These are phyloP conservation scores for Helicolenus hilgendorfi DNA, from an alignment of 2,797 vertebrate genomes.

Conservation along the genomic window DNA sequence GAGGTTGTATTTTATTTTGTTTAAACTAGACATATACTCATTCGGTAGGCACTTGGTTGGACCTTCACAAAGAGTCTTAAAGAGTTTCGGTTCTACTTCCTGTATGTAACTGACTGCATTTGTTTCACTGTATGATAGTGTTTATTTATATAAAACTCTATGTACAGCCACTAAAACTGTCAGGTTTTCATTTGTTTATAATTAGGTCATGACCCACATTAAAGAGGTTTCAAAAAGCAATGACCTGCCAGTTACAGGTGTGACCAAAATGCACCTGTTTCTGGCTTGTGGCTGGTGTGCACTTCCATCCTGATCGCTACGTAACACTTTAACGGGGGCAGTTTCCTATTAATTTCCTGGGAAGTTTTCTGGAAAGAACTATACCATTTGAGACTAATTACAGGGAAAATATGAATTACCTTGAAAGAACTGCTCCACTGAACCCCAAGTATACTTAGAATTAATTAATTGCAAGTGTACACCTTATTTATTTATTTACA, in stretches of 20 bases:
- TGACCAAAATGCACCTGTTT: neutral
- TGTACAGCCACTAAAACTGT: constrained; percentile 50
- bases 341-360: neutral
- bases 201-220: neutral
- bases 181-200: neutral
- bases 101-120: constrained; percentile 46
- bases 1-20: constrained; percentile 28
- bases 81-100: constrained; percentile 26
- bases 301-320: neutral
- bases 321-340: neutral
- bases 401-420: neutral
- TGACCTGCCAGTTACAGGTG: neutral
- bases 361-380: neutral
- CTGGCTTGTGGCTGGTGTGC: neutral
- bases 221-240: neutral
- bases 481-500: neutral
- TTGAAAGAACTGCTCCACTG: neutral
- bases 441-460: neutral
- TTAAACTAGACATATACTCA: constrained; percentile 21
- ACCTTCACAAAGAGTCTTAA: constrained; percentile 28
- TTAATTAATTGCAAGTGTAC: neutral
- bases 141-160: constrained; percentile 69
- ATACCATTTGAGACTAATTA: neutral
- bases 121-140: constrained; percentile 50
- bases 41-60: constrained; percentile 15